Conservation (phyloP, 2,797 vertebrate genomes). For the Pangasius mekongensis region DNA sequence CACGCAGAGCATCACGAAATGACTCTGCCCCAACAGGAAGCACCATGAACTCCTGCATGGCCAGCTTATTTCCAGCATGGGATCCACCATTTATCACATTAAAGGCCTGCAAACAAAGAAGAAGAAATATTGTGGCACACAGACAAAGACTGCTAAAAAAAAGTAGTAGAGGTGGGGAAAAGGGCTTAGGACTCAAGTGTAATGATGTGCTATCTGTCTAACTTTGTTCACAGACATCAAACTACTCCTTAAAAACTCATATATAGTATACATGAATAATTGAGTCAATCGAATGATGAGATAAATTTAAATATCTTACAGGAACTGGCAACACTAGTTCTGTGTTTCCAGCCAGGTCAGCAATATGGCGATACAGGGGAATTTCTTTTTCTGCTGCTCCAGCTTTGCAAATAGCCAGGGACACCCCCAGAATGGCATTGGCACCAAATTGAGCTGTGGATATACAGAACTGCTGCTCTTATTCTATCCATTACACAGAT, state of each 20-base stretch:
- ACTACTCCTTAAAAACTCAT: background rate
- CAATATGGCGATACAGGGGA: conserved; percentile 92
- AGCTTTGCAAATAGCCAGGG: conserved; percentile 89
- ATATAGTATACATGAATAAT: background rate
- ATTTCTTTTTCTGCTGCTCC: conserved; percentile 88
- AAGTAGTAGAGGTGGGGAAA: background rate
- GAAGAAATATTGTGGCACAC: background rate
- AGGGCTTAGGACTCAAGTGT: background rate
- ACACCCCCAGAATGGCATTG: conserved; percentile 92
- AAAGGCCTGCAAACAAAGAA: conserved; percentile 79
- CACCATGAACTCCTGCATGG: conserved; percentile 98
- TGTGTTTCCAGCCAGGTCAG: conserved; percentile 91
- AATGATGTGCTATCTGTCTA: background rate
- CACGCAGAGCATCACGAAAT: conserved; percentile 89
- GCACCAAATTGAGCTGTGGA: conserved; percentile 90
- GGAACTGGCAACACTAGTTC: conserved; percentile 93
- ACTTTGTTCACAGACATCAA: background rate
- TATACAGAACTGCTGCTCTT: conserved; percentile 8
- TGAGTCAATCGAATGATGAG: background rate
- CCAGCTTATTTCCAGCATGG: conserved; percentile 92
- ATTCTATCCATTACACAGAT: conserved; percentile 8
- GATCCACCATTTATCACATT: conserved; percentile 95
- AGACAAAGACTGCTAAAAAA: background rate
- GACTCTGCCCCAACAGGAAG: conserved; percentile 91
- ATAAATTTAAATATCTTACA: conserved; percentile 70